Base-by-base conservation (phyloP, 2,113 vertebrate species). In the Speoplatyrhinus poulsoni region DNA sequence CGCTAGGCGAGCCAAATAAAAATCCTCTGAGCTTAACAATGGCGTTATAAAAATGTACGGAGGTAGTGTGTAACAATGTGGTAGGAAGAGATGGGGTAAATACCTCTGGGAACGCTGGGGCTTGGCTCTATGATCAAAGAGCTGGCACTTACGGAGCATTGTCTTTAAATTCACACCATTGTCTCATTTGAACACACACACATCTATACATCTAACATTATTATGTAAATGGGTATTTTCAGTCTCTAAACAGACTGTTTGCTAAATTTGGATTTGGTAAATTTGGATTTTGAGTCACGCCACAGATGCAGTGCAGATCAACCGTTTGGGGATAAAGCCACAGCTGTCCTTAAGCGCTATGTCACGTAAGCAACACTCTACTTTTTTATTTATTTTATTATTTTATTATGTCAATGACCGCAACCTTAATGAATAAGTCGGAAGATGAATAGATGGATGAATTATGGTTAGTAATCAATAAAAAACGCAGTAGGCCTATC, bases 21-120 rank as follows among this genome's bases (percentile, higher is more conserved):
- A 91, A 87, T 82, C 84, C 87, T 90, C 83, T 82, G 82, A 89
- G 87, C 86, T 90, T 85, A 91, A 92, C 90, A 92, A 92, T 91
- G 89, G 76, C 83, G 89, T 88, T 90, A 89, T 92, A 91, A 90
- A 88, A 90, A 88, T 82, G 85, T 89, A 87, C 82, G 81, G 87
- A 87, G 85, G 87, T 85, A 89, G 84, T 90, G 81, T 85, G 85
- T 84, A 92, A 93, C 90, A 92, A 93, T 88, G 75, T 77, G 82
- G 80, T 67, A 84, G 84, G 83, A 91, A 92, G 90, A 87, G 83
- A 87, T n/a, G 63, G 77, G 69, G 82, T 90, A 86, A 92, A 90
- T 88, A 90, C 85, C 76, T 80, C 86, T 84, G 88, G 85, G 89
- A 89, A 88, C 62, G 80, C 89, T 70, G 73, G 83, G 60, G 70